Conservation (phyloP, 2,888 invertebrate genomes). For the Epicampocera succincta region DNA sequence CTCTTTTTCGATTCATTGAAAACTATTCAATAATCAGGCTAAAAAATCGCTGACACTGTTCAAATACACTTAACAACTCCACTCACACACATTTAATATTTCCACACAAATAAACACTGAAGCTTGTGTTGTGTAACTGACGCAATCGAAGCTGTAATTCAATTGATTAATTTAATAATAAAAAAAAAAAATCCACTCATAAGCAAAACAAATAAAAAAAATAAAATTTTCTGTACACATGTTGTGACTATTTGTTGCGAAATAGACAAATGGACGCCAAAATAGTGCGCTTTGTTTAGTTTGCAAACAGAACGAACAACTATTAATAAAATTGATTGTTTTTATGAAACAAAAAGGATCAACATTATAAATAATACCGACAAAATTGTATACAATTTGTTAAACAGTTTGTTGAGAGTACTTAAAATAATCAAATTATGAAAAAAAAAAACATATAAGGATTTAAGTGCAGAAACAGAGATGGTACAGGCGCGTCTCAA, state of each 20-base stretch:
- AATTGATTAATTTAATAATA: constrained; percentile 65
- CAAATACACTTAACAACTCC: constrained; percentile 6
- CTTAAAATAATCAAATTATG: no score
- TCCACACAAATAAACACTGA: constrained; percentile 52
- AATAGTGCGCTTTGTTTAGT: constrained; percentile 41
- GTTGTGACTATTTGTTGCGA: constrained; percentile 17
- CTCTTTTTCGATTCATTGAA: constrained; percentile 12
- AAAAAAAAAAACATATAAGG: no score
- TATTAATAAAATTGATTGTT: constrained; percentile 53
- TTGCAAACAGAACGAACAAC: constrained; percentile 11
- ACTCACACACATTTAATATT: constrained; percentile 6
- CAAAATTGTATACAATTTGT: no score
- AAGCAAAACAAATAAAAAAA: constrained; percentile 26
- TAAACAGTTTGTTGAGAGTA: no score
- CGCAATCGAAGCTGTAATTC: constrained; percentile 42
- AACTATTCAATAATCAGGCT: constrained; percentile 47
- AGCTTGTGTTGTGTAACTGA: constrained; percentile 12
- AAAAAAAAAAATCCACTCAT: constrained; percentile 29
- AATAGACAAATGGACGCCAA: constrained; percentile 60
- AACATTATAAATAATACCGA: neutral
- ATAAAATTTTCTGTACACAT: constrained; percentile 7
- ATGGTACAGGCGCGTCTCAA: no score
- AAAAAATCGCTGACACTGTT: constrained; percentile 49
- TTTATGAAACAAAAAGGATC: constrained; percentile 1
- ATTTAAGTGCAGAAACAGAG: no score